Evolutionary conservation across 2,113 vertebrate genomes (phyloP), one percentile per base, ranked within the genome.

Genomic region (Oceanites oceanicus): DNA sequence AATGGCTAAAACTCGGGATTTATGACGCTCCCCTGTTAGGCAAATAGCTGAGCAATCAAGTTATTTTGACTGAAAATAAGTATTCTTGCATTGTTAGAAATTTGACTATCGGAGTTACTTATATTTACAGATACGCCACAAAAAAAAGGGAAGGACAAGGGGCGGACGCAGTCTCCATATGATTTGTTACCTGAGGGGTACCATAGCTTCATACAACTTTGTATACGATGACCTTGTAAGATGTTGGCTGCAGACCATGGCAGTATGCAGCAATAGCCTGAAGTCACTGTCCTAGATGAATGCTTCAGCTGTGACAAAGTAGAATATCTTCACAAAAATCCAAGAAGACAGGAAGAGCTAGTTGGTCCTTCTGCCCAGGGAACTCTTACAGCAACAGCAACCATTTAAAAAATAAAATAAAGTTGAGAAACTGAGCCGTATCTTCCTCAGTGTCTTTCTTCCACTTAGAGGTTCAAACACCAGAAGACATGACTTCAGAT

Each of bases 131-230:
- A 21, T 65, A 44, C 6, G 14, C 13, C 38, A 44, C 22, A 21
- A 34, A 61, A 32, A 38, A 45, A n/a, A n/a, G 7, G 18, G 13
- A 67, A 55, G 40, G 47, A 26, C 10, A 12, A 26, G n/a, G 29
- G 26, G 7, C 1, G 4, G 42, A 63, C 42, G 13, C 1, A 0
- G 2, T 42, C 19, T 89, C 38, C 17, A 2, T 61, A 8, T 34
- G 34, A n/a, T 63, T 81, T 77, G 7, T 70, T 77, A 14, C 40
- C 55, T 19, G 32, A 15, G 50, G 22, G 4, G n/a, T 84, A 67
- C 45, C 29, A 3, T 10, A 42, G n/a, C 18, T 71, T 58, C 10
- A 4, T 55, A 6, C 11, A 26, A 20, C 25, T 80, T 71, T 15
- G 11, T 55, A 0, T 25, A 55, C 32, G 15, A 4, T 50, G 47